These are phyloP conservation scores for Scaptomyza tumidula DNA, from an alignment of 2,888 invertebrate species.

Conservation along the genomic window DNA sequence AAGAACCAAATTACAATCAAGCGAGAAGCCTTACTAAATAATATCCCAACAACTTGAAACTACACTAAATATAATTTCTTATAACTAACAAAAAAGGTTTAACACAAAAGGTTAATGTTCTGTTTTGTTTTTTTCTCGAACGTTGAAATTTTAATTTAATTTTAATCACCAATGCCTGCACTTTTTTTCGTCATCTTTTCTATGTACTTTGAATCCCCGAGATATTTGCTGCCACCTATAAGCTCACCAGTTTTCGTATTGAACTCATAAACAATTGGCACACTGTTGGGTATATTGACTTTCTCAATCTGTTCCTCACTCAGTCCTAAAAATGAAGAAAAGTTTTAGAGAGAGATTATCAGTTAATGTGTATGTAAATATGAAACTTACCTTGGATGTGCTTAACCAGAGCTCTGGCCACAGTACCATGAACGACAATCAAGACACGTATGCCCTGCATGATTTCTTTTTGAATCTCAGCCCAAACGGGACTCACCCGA, in stretches of 20 bases:
- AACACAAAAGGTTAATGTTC: neutral
- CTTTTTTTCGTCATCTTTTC: slow-evolving; percentile 91
- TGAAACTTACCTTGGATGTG: slow-evolving; percentile 89
- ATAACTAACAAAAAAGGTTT: slow-evolving; percentile 7
- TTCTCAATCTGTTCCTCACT: slow-evolving; percentile 90
- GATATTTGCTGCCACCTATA: slow-evolving; percentile 89
- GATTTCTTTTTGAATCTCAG: slow-evolving; percentile 88
- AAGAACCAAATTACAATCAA: too few relatives aligned
- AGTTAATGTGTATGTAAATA: neutral
- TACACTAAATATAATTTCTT: slow-evolving; percentile 3
- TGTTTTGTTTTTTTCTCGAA: neutral
- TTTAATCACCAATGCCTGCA: slow-evolving; percentile 90
- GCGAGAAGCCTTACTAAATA: neutral
- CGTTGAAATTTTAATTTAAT: neutral
- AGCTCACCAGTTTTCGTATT: slow-evolving; percentile 88
- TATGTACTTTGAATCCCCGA: slow-evolving; percentile 92
- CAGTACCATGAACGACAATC: slow-evolving; percentile 94
- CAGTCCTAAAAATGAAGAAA: slow-evolving; percentile 85
- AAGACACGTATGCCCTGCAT: slow-evolving; percentile 90
- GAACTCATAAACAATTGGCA: slow-evolving; percentile 91
- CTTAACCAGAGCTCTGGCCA: slow-evolving; percentile 93
- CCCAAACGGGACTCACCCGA: slow-evolving; percentile 93
- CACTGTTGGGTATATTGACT: slow-evolving; percentile 91
- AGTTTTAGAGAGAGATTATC: neutral
- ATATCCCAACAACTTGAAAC: neutral